Evolutionary conservation across 2,113 vertebrate genomes (phyloP), one percentile per base, ranked within the genome.

Genomic region (Dolichotis patagonum): DNA sequence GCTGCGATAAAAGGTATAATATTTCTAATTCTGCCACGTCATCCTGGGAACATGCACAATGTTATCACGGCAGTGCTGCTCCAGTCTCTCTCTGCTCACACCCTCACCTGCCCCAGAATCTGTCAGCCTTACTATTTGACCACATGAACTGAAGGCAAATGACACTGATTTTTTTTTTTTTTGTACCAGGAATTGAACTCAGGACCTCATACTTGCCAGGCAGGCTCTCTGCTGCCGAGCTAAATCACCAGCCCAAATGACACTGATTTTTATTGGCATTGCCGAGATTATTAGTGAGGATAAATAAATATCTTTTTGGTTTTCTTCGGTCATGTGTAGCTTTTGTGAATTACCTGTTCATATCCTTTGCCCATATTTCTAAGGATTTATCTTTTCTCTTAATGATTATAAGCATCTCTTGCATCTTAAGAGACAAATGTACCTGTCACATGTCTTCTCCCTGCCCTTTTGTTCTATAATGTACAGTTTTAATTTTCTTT

Each of bases 381-480:
- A 56, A 95, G 58, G 35, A 92, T 35, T 91, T 58, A 24, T 69
- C 67, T 77, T 95, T 95, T 90, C 88, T 60, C 91, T 95, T 84
- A 90, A 91, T 46, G 43, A 58, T 32, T 75, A 28, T 95, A 84
- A 86, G n/a, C 80, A 52, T 82, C 91, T 75, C 96, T 65, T 84
- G 49, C 19, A 69, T 24, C 17, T 52, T 67, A 41, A 52, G 77
- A 93, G 24, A 92, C 78, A 93, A 88, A 5, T 58, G 80, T 43
- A 38, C 58, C 43, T 78, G 20, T 75, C 4, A 2, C 19, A 12
- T 41, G 63, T 22, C 38, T 46, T 93, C 52, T 5, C 35, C 35
- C 28, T 14, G 14, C 30, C 30, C 32, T 85, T 69, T 78, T 65
- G 82, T 77, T 82, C 80, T 95, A 81, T 62, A 58, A 78, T 54